Evolutionary conservation across 1,140 invertebrate genomes (phyloP).

Genomic region (Andrena cerasifolii): DNA sequence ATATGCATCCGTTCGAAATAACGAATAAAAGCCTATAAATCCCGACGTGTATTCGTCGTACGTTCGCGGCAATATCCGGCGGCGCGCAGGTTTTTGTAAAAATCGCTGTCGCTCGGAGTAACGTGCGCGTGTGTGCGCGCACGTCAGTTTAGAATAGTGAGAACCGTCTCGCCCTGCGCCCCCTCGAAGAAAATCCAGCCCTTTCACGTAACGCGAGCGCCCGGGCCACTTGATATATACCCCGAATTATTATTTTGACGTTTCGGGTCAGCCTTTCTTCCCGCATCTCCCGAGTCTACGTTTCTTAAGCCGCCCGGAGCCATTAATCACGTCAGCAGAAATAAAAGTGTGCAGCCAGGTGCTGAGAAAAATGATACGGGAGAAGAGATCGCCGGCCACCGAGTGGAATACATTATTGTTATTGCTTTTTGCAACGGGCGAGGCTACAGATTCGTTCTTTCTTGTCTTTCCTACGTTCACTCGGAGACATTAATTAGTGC

Average conservation of each 20-base stretch:
- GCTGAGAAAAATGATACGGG: conserved; percentile 74
- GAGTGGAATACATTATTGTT: conserved; percentile 69
- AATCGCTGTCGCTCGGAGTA: no score
- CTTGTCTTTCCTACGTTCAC: conserved; percentile 6
- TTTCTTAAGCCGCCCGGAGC: conserved; percentile 46
- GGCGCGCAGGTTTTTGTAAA: conserved; percentile 40
- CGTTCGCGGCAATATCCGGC: conserved; percentile 26
- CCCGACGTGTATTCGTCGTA: conserved; percentile 12
- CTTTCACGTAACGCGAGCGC: conserved; percentile 51
- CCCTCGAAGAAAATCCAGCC: conserved; percentile 41
- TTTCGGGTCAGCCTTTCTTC: conserved; percentile 64
- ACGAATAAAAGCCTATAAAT: conserved; percentile 51
- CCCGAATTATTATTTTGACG: conserved; percentile 75
- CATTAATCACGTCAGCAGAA: conserved; percentile 74
- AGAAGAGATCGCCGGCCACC: conserved; percentile 27
- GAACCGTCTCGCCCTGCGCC: background rate
- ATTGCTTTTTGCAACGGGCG: conserved; percentile 58
- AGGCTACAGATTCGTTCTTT: background rate
- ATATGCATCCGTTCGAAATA: conserved; percentile 42
- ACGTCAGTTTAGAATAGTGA: conserved; percentile 30
- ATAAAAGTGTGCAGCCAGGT: conserved; percentile 63
- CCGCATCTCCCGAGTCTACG: conserved; percentile 43
- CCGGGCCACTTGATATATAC: conserved; percentile 62
- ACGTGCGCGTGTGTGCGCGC: conserved; percentile 3
- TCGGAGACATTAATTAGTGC: conserved; percentile 55